These are phyloP conservation scores for Etheostoma nigrum DNA, from an alignment of 2,797 vertebrate genomes.

Conservation along the genomic window DNA sequence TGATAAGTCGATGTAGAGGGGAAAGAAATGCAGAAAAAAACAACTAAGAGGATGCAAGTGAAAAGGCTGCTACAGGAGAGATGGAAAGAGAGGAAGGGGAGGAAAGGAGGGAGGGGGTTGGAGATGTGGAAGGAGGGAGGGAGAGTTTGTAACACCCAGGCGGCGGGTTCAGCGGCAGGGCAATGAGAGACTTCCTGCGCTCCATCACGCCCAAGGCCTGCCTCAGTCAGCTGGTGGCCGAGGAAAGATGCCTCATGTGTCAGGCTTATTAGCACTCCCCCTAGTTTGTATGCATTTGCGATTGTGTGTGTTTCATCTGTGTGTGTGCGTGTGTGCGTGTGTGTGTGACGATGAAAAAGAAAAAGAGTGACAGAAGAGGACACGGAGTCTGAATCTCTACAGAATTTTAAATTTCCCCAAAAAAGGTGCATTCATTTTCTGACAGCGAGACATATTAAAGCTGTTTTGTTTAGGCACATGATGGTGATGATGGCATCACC, in stretches of 20 bases:
- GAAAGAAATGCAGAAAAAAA: conserved; percentile 9
- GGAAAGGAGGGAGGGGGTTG: conserved; percentile 58
- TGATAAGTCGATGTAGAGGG: conserved; percentile 55
- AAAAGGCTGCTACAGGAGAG: conserved; percentile 63
- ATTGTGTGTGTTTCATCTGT: conserved; percentile 58
- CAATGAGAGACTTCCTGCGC: conserved; percentile 90
- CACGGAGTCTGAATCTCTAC: background rate
- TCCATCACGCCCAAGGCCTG: conserved; percentile 89
- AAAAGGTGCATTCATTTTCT: conserved; percentile 5
- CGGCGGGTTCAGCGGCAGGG: conserved; percentile 87
- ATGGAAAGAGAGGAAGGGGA: conserved; percentile 57
- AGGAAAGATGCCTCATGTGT: conserved; percentile 86
- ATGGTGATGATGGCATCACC: conserved; percentile 19
- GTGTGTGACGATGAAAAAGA: conserved; percentile 34
- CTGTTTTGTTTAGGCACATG: conserved; percentile 40
- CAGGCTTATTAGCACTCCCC: conserved; percentile 87
- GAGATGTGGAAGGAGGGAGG: conserved; percentile 52
- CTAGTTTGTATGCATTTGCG: conserved; percentile 81
- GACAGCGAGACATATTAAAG: background rate
- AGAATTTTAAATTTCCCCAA: background rate
- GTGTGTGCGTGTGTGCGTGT: conserved; percentile 25
- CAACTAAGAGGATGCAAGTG: conserved; percentile 52
- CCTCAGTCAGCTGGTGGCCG: conserved; percentile 89
- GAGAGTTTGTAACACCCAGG: conserved; percentile 82
- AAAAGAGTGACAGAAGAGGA: conserved; percentile 18